Evolutionary conservation across 2,888 invertebrate genomes (phyloP).

Genomic region (Drosophila neotestacea): DNA sequence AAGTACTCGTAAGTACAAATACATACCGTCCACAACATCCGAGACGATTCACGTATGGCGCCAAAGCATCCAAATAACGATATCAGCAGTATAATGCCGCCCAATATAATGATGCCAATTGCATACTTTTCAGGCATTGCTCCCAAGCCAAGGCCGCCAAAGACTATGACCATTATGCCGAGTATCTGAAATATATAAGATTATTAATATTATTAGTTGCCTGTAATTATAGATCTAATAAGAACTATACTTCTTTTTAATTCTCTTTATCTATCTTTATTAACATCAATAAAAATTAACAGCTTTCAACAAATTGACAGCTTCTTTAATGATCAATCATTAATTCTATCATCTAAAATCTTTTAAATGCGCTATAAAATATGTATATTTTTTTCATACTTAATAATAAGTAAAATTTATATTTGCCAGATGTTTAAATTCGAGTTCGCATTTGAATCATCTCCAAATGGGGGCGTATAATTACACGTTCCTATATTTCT

Average conservation of each 20-base stretch:
- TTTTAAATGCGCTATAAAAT: neutral
- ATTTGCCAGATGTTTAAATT: neutral
- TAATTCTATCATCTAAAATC: no score
- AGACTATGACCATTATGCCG: constrained; percentile 72
- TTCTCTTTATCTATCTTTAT: neutral
- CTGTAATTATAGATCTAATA: neutral
- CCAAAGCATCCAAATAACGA: constrained; percentile 81
- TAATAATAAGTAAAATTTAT: neutral
- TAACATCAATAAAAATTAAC: neutral
- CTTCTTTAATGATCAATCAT: no score
- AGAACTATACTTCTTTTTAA: no score
- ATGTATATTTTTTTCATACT: neutral
- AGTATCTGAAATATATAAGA: constrained; percentile 63
- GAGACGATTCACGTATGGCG: constrained; percentile 77
- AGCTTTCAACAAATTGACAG: no score
- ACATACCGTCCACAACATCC: constrained; percentile 80
- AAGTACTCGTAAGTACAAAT: neutral
- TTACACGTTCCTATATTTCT: constrained; percentile 1
- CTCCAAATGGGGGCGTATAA: constrained; percentile 14
- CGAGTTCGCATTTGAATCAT: constrained; percentile 6
- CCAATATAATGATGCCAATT: constrained; percentile 75
- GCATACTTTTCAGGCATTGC: constrained; percentile 79
- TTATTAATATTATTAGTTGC: neutral
- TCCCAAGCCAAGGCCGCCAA: constrained; percentile 78
- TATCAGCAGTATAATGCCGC: constrained; percentile 72